Percentiles rank a stretch among this genome's conserved stretches.
Conservation (phyloP, 2,797 vertebrate genomes). For the Pseudotriccus pelzelni region DNA sequence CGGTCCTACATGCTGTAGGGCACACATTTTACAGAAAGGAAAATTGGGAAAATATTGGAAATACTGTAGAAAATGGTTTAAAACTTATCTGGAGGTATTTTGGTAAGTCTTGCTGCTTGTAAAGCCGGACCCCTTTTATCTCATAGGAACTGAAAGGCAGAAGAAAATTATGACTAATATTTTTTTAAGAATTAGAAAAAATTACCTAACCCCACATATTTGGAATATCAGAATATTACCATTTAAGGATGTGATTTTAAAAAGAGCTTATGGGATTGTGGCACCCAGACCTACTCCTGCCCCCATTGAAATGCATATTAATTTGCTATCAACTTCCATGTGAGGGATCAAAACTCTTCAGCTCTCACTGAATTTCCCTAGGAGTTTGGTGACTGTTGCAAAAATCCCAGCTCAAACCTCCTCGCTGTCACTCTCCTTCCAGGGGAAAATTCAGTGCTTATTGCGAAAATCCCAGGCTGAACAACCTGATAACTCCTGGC, state of each 20-base stretch:
- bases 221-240: not conserved
- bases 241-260: conserved; percentile 7
- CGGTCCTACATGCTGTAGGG: not conserved
- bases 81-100: not conserved
- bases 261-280: conserved; percentile 15
- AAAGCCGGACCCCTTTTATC: conserved; percentile 1
- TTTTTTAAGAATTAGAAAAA: conserved; percentile 38
- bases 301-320: conserved; percentile 13
- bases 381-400: conserved; percentile 14
- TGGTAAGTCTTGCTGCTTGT: conserved; percentile 6
- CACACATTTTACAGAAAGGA: not conserved
- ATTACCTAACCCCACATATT: not conserved
- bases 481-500: not conserved
- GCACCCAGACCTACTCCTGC: not conserved
- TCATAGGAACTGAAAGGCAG: not conserved
- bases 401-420: conserved; percentile 54
- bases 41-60: not conserved
- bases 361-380: conserved; percentile 23
- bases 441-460: not conserved
- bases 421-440: conserved; percentile 25
- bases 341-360: conserved; percentile 36
- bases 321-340: conserved; percentile 31
- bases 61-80: not conserved
- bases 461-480: conserved; percentile 2
- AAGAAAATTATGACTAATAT: conserved; percentile 25